A percentile compares a stretch with the other conserved stretches of the same genome.
phyloP scores from a whole-genome alignment of 30 jellyfish, hydroid and myxozoan species.

The Turritopsis dohrnii region DNA sequence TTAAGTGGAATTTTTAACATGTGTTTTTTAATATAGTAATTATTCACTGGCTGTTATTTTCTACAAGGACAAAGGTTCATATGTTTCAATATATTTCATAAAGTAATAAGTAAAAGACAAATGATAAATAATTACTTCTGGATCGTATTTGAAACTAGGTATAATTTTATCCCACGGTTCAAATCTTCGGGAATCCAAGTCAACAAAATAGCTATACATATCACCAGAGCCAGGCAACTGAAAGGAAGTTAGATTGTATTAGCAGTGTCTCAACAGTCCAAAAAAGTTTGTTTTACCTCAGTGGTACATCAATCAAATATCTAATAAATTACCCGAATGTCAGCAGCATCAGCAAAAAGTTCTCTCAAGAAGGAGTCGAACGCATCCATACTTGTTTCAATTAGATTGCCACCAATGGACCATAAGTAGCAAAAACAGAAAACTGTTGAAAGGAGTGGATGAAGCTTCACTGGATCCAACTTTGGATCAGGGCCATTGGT shows the following conservation, averaged over 20 bases:
- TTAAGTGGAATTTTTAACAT: no score
- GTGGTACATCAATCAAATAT: not conserved
- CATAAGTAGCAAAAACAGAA: conserved; percentile 70
- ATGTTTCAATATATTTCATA: no score
- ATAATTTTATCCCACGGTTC: conserved; percentile 96
- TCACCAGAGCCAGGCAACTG: conserved; percentile 88
- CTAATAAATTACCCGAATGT: conserved; percentile 51
- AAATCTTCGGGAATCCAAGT: conserved; percentile 70
- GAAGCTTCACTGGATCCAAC: conserved; percentile 67
- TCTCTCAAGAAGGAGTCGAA: conserved; percentile 75
- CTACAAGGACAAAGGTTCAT: no score
- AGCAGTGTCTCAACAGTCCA: not conserved
- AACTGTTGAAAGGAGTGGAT: conserved; percentile 62
- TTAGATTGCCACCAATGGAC: conserved; percentile 91
- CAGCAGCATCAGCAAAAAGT: conserved; percentile 68
- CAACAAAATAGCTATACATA: conserved; percentile 74
- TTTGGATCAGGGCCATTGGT: conserved; percentile 65
- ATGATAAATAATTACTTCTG: conserved; percentile 44
- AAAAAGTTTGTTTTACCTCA: not conserved
- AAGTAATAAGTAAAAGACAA: not conserved
- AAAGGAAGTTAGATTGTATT: not conserved
- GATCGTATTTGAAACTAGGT: conserved; percentile 71
- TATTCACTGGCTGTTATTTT: not conserved
- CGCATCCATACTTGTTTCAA: conserved; percentile 64
- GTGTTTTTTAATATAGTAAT: no score